Evolutionary conservation across 2,113 vertebrate species (phyloP), one percentile per base, ranked within the genome.

Genomic region (Platysteira castanea): DNA sequence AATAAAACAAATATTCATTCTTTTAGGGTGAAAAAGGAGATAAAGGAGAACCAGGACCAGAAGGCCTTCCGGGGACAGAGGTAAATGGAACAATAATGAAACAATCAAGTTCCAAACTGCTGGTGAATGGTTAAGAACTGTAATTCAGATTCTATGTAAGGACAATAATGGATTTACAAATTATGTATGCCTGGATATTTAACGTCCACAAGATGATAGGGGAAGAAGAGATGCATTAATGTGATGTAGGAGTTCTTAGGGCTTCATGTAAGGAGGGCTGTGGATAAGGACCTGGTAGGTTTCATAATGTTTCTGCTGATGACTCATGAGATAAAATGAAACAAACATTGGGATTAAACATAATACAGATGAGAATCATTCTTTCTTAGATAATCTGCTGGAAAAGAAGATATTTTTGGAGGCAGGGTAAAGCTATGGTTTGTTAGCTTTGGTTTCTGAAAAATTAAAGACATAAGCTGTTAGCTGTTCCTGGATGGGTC

Each of bases 1-100:
- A 87, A 63, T 83, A 85, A 95, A 84, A 93, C 70, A 81, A 89
- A 81, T 81, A 47, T 93, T 97, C 59, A 16, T 87, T 95, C 96
- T 95, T 85, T 86, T 71, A 99, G 98, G 98, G 98, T 95, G 98
- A 98, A 97, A 98, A 98, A 67, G 98, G 98, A 96, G 96, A 97
- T 69, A 96, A 94, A 90, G 98, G 98, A 96, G 97, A 98, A 83
- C 92, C 71, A 64, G 98, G 98, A 91, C 85, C 94, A 46, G 84
- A 95, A 81, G 98, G 98, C 54, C 54, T 81, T 91, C 96, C 89
- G 59, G 98, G 98, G 94, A 88, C 94, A 96, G 70, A 98, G 89
- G 98, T 98, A 98, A 98, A 93, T 20, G 35, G 44, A 78, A 64
- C 19, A 10, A 83, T 52, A 77, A 31, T 39, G 44, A 53, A 85